Conservation (phyloP, 2,888 invertebrate species). For the Drosophila nr. perissopoda region DNA sequence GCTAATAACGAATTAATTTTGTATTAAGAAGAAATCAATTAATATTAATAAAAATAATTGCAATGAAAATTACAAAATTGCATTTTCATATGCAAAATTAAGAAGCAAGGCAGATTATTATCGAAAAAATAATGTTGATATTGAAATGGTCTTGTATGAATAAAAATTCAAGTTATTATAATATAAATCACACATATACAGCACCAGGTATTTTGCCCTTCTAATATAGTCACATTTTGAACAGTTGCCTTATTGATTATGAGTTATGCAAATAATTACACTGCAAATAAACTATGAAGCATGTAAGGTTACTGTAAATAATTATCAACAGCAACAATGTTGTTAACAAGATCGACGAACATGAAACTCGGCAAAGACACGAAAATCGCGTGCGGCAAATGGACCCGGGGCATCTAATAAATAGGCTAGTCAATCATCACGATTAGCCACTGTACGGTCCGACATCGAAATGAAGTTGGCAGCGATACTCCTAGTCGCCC, state of each 20-base stretch:
- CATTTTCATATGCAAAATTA: not conserved
- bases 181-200: not conserved
- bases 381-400: conserved; percentile 50
- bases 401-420: conserved; percentile 36
- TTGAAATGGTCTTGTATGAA: not conserved
- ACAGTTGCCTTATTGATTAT: not conserved
- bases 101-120: not conserved
- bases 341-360: conserved; percentile 36
- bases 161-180: not conserved
- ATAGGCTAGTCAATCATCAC: conserved; percentile 33
- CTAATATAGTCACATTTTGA: not conserved
- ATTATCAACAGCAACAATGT: conserved; percentile 43
- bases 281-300: not conserved
- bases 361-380: conserved; percentile 34
- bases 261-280: not conserved
- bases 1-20: not conserved
- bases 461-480: conserved; percentile 53
- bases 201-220: not conserved
- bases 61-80: not conserved
- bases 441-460: not conserved
- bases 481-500: conserved; percentile 26
- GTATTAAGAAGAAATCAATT: not conserved
- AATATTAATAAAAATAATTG: too few relatives aligned
- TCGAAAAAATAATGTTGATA: not conserved
- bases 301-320: conserved; percentile 8